Base-by-base conservation (phyloP, 2,113 vertebrate genomes). In the Anas platyrhynchos region DNA sequence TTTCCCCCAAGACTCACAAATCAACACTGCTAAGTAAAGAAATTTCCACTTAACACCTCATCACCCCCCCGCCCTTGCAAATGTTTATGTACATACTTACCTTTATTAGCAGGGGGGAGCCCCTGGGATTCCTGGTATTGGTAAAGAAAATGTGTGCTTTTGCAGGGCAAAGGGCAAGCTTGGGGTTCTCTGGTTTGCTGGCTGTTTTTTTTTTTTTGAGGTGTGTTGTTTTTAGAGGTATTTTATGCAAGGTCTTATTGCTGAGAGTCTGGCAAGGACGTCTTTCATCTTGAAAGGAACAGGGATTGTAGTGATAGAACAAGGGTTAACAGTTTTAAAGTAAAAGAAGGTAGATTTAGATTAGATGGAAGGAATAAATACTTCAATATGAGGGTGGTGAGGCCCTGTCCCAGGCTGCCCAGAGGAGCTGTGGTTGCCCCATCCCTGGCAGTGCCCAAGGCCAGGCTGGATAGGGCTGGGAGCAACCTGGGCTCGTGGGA, bases 1-100 rank as follows among this genome's bases (percentile, higher is more conserved):
- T 94, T 93, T 89, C 91, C 89, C 91, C 15, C 4, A 44, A 62
- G 88, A 71, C 89, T 84, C 86, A 89, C 73, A 94, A 94, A 87
- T 92, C 74, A 81, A 54, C 68, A 15, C 59, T 48, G 74, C 89
- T 90, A 81, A 94, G 86, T 67, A 76, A 94, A 94, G 92, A 89
- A 94, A 92, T 89, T 94, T 68, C 86, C 86, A 76, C 92, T 94
- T 89, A 71, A 76, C 91, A 89, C 91, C 85, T 93, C 91, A 91
- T 89, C 92, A 86, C 41, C 55, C 32, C 34, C 34, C 48, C 4
- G 0, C 31, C 63, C 26, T 56, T 38, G 23, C 77, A 74, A 58
- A 87, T 41, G 73, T 80, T 92, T 87, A 79, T 32, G 63, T 50
- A 80, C 59, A 52, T 67, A 75, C 73, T 94, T 58, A 89, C 77